Evolutionary conservation across 2,888 invertebrate species (phyloP).

Genomic region (Aporophyla lueneburgensis): DNA sequence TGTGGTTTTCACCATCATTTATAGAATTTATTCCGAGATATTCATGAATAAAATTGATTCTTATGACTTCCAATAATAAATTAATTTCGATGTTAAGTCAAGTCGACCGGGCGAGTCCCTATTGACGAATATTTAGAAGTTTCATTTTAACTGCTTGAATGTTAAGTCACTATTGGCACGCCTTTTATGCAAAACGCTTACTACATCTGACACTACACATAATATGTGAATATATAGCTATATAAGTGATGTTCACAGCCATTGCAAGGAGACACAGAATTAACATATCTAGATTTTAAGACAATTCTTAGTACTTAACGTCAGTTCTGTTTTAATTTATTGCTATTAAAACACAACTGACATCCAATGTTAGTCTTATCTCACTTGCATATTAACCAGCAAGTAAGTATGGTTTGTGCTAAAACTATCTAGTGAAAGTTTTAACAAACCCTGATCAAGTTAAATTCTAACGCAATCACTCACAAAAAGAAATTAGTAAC

Average conservation of each 20-base stretch:
- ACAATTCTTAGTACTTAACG: neutral
- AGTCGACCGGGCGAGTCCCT: neutral
- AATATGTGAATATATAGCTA: neutral
- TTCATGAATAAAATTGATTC: neutral
- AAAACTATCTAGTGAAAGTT: neutral
- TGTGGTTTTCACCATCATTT: neutral
- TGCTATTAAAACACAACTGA: neutral
- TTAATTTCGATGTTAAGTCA: neutral
- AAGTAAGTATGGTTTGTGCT: neutral
- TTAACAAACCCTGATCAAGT: neutral
- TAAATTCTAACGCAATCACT: neutral
- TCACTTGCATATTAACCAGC: constrained; percentile 7
- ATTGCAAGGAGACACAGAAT: constrained; percentile 6
- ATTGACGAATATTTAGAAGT: no score
- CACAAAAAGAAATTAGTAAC: neutral
- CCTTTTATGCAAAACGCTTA: neutral
- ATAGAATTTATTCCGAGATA: neutral
- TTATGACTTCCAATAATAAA: neutral
- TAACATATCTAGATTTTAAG: constrained; percentile 23
- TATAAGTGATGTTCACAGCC: neutral
- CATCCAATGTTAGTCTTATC: constrained; percentile 9
- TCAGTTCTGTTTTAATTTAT: constrained; percentile 33
- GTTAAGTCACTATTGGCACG: neutral
- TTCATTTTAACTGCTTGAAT: neutral
- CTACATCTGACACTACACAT: neutral